Evolutionary conservation across 1,140 invertebrate species (phyloP).

Genomic region (Macrostomum lignano): DNA sequence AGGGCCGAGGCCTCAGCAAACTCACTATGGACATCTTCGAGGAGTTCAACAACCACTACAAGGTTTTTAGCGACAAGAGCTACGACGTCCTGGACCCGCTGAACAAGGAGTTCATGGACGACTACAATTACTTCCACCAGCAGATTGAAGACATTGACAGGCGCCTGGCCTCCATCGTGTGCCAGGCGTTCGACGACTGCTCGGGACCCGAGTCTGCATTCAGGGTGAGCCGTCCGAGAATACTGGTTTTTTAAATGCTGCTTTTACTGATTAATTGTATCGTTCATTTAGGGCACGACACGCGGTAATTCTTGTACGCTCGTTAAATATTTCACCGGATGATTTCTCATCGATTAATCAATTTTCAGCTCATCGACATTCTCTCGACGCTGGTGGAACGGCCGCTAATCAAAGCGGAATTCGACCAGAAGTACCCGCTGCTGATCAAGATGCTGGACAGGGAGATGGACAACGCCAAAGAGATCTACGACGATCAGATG

Average conservation of each 20-base stretch:
- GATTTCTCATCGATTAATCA: constrained; percentile 3
- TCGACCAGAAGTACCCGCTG: constrained; percentile 47
- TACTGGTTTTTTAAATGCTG: too few species aligned
- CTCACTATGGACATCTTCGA: constrained; percentile 41
- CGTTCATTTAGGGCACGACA: too few species aligned
- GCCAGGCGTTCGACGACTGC: constrained; percentile 66
- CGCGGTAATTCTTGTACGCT: too few species aligned
- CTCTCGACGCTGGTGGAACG: constrained; percentile 53
- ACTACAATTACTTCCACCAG: constrained; percentile 48
- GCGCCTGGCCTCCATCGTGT: constrained; percentile 55
- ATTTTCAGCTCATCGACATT: constrained; percentile 52
- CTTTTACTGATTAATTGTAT: too few species aligned
- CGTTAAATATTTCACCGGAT: too few species aligned
- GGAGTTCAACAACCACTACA: constrained; percentile 60
- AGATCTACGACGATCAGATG: constrained; percentile 24
- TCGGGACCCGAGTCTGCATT: constrained; percentile 56
- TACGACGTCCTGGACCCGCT: background rate
- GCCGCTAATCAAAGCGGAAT: constrained; percentile 52
- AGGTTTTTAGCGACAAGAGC: constrained; percentile 33
- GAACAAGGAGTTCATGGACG: constrained; percentile 35
- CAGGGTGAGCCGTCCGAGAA: constrained; percentile 38
- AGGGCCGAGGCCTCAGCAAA: constrained; percentile 44
- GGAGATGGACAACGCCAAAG: constrained; percentile 35
- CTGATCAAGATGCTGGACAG: constrained; percentile 46
- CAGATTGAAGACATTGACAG: constrained; percentile 56